Conservation (phyloP, 2,888 invertebrate genomes). For the Linhomoeus sp. region DNA sequence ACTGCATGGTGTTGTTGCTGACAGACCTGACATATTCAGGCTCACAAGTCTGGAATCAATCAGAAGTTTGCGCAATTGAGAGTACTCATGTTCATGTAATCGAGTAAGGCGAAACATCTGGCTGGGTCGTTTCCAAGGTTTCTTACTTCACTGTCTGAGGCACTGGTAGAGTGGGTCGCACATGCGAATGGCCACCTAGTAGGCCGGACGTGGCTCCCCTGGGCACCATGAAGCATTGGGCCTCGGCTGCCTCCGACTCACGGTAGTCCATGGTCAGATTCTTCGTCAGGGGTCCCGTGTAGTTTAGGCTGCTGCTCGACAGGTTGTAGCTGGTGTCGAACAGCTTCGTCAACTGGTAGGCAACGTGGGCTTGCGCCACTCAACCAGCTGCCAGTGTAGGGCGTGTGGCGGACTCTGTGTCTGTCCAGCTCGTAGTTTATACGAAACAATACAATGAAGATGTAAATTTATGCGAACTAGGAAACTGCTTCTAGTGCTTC, state of each 20-base stretch:
- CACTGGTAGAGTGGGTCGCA: slow-evolving; percentile 13
- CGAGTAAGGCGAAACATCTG: too few relatives aligned
- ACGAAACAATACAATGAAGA: too few relatives aligned
- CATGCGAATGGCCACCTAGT: slow-evolving; percentile 37
- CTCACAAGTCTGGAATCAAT: too few relatives aligned
- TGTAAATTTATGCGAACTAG: too few relatives aligned
- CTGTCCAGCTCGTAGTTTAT: too few relatives aligned
- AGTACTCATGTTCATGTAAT: too few relatives aligned
- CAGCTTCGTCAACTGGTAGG: slow-evolving; percentile 58
- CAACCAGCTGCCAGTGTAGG: slow-evolving; percentile 54
- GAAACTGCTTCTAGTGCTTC: too few relatives aligned
- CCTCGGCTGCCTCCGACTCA: slow-evolving; percentile 44
- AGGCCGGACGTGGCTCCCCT: slow-evolving; percentile 43
- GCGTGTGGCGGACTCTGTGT: too few relatives aligned
- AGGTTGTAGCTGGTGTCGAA: slow-evolving; percentile 41
- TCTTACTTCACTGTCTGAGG: slow-evolving; percentile 9
- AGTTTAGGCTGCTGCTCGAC: slow-evolving; percentile 22
- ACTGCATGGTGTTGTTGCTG: too few relatives aligned
- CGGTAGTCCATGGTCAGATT: slow-evolving; percentile 42
- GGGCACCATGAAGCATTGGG: slow-evolving; percentile 47
- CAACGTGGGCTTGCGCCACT: slow-evolving; percentile 60
- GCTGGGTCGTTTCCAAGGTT: too few relatives aligned
- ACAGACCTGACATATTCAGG: too few relatives aligned
- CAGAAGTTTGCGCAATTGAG: too few relatives aligned
- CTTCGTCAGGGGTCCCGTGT: slow-evolving; percentile 23